Evolutionary conservation across 2,113 vertebrate species (phyloP), one percentile per base, ranked within the genome.

Genomic region (Heloderma charlesbogerti): DNA sequence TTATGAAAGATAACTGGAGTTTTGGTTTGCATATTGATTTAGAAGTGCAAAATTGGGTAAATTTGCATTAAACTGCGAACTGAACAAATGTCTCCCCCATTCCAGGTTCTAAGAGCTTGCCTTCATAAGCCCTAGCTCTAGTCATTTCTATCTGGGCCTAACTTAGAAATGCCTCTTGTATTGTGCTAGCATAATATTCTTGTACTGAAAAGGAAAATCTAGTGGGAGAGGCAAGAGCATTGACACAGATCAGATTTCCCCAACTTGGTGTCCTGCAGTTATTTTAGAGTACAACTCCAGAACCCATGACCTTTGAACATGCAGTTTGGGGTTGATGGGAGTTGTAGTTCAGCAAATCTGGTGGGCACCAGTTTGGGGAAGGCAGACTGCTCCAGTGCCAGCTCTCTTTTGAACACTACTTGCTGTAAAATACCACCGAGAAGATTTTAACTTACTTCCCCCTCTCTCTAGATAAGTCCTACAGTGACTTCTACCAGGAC

Each of bases 391-490:
- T 60, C 6, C 54, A 37, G 54, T 34, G 48, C 31, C 80, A 57
- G 18, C 45, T 34, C 27, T 80, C 34, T 13, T 75, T 34, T 40
- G n/a, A 4, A 27, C 3, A 10, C 2, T 31, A 12, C 29, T 51
- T 51, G 16, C 45, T 10, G 54, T 9, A n/a, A 15, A 22, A 60
- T 60, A 1, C 34, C 34, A 1, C 15, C 3, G n/a, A 34, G 25
- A 43, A 43, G 18, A 20, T 66, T 12, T 45, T 84, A 29, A 90
- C 18, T 1, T 25, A 27, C n/a, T 20, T 37, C 20, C 69, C 22
- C 1, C 89, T 0, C 71, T 6, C 91, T 91, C 37, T 69, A 97
- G 97, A 96, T 1, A 72, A 89, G 66, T 88, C 92, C 12, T 97
- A 95, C 83, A 92, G 57, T 5, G 80, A 94, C 0, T 88, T 93